phyloP scores from a whole-genome alignment of 2,888 invertebrate species.

The Brachypterus glaber region DNA sequence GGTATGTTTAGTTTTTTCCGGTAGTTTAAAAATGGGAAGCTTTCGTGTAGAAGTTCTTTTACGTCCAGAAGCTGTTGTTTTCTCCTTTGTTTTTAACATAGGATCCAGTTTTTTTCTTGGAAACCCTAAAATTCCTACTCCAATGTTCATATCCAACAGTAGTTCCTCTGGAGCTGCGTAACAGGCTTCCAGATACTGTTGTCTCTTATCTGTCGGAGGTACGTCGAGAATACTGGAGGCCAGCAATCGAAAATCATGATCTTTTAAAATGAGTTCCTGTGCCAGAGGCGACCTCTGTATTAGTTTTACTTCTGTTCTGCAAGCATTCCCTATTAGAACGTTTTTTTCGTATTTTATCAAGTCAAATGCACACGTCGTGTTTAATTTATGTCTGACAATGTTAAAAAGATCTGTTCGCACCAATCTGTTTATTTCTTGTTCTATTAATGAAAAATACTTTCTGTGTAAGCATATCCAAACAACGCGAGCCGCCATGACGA shows the following conservation, averaged over 20 bases:
- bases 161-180: slow-evolving; percentile 49
- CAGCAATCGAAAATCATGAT: slow-evolving; percentile 51
- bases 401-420: slow-evolving; percentile 54
- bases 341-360: slow-evolving; percentile 39
- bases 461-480: slow-evolving; percentile 56
- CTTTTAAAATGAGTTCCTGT: slow-evolving; percentile 49
- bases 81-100: slow-evolving; percentile 47
- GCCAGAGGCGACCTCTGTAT: slow-evolving; percentile 49
- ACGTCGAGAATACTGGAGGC: slow-evolving; percentile 43
- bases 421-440: slow-evolving; percentile 52
- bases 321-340: slow-evolving; percentile 47
- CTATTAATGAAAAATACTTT: slow-evolving; percentile 46
- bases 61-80: too few relatives aligned
- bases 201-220: slow-evolving; percentile 34
- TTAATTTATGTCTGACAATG: slow-evolving; percentile 41
- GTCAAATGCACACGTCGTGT: slow-evolving; percentile 39
- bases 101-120: slow-evolving; percentile 48
- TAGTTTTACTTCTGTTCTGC: slow-evolving; percentile 47
- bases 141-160: slow-evolving; percentile 39
- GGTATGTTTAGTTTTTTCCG: too few relatives aligned
- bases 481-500: slow-evolving; percentile 50
- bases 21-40: too few relatives aligned
- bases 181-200: slow-evolving; percentile 46
- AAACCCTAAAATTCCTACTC: slow-evolving; percentile 53
- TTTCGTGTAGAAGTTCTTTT: too few relatives aligned